Base-by-base conservation (phyloP, 1,140 invertebrate species). In the Drosophila setifemur region DNA sequence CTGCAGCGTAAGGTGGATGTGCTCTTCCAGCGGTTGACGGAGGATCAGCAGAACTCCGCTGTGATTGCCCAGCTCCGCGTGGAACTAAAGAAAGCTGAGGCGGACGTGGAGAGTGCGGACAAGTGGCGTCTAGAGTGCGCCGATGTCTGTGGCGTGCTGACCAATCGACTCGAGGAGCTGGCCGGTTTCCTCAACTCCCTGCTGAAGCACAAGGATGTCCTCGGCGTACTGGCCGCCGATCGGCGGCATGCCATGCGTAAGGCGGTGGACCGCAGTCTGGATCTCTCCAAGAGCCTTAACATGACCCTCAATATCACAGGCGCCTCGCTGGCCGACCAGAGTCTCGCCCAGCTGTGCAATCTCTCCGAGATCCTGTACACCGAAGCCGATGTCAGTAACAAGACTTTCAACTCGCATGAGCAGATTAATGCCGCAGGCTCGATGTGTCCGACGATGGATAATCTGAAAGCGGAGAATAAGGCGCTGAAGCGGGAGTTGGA, bases 151-250 rank as follows among this genome's bases (percentile, higher is more conserved):
- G 88, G 92, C 49, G 76, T 95, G 23, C 83, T 95, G 12, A 93
- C 93, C 9, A 92, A 91, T 23, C 91, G 94, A 3, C 86, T 96
- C 19, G 94, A 95, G 79, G 95, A 95, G 70, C 83, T 96, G 54
- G 93, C 94, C 1, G 92, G 92, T 39, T 95, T 96, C 77, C 89
- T 96, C 9, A 94, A 95, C 71, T 94, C 94, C 29, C 89, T 96
- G 39, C 79, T 96, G 4, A 93, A 93, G 45, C 92, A 95, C 66
- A 94, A 94, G 67, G 90, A 92, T 29, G 90, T 93, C 1, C 73
- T 93, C 8, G 91, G 91, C 29, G 90, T 91, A 9, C 63, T 93
- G 18, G 92, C 92, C 1, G 85, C 81, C 1, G 91, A 92, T 60
- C 91, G 92, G 26, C 90, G 92, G 3, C 86, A 90, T 35, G 90